These are phyloP conservation scores for Caenorhabditis remanei DNA, from an alignment of 1,140 invertebrate species.

Conservation along the genomic window DNA sequence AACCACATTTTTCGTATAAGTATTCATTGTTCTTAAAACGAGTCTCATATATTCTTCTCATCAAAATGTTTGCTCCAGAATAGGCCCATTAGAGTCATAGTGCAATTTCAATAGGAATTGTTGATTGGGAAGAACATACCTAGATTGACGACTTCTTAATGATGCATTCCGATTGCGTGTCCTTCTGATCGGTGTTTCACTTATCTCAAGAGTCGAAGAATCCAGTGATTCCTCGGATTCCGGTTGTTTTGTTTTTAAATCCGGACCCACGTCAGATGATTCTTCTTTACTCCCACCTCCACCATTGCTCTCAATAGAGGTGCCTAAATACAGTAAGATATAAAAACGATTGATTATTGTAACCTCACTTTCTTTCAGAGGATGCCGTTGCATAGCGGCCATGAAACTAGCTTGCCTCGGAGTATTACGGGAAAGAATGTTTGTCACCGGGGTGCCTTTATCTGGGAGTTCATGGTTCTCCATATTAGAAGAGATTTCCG, in stretches of 20 bases:
- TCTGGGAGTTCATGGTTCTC: background rate
- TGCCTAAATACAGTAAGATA: background rate
- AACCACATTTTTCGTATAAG: background rate
- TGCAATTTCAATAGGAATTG: background rate
- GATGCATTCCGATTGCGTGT: background rate
- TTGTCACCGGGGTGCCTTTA: background rate
- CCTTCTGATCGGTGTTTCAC: constrained; percentile 9
- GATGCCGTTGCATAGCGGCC: constrained; percentile 30
- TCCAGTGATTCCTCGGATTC: background rate
- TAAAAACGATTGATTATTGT: too few relatives aligned
- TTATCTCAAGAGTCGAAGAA: background rate
- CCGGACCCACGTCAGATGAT: background rate
- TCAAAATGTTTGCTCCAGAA: too few relatives aligned
- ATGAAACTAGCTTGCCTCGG: constrained; percentile 39
- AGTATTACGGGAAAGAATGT: background rate
- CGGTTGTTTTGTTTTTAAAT: background rate
- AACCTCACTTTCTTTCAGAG: constrained; percentile 20
- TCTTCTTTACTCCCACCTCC: background rate
- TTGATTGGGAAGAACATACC: background rate
- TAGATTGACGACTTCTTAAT: constrained; percentile 11
- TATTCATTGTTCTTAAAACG: too few relatives aligned
- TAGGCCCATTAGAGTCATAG: too few relatives aligned
- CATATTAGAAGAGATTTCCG: background rate
- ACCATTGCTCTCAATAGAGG: background rate
- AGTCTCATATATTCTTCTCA: too few relatives aligned